Evolutionary conservation across 2,113 vertebrate genomes (phyloP).

Genomic region (Myanophis thanlyinensis): DNA sequence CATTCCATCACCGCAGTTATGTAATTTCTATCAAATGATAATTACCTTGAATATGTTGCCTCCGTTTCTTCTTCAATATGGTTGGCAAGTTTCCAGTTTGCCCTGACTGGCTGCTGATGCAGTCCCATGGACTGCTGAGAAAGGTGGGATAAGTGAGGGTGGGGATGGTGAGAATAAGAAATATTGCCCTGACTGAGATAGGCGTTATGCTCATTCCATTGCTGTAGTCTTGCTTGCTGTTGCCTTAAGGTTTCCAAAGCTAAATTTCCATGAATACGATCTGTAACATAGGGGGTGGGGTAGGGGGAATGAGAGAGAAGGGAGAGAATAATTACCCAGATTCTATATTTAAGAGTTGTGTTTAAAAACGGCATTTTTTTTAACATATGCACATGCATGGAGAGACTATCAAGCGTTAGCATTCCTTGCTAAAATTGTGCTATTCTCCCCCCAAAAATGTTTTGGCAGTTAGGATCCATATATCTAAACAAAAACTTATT

Average conservation of each 20-base stretch:
- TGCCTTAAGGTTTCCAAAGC: conserved; percentile 89
- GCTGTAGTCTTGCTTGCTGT: conserved; percentile 87
- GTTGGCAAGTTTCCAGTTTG: conserved; percentile 87
- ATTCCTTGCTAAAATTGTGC: not conserved
- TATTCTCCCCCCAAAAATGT: not conserved
- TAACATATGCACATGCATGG: not conserved
- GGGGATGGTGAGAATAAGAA: conserved; percentile 85
- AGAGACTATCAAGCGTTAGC: not conserved
- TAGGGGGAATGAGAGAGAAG: not conserved
- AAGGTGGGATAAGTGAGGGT: conserved; percentile 84
- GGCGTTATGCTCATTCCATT: conserved; percentile 89
- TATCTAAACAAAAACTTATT: not conserved
- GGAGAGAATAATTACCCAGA: conserved; percentile 26
- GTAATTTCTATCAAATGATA: conserved; percentile 36
- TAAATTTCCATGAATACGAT: conserved; percentile 81
- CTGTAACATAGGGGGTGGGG: conserved; percentile 67
- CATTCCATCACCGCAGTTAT: conserved; percentile 9
- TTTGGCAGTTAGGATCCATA: not conserved
- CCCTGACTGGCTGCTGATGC: conserved; percentile 85
- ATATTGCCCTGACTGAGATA: conserved; percentile 84
- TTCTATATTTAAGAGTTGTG: conserved; percentile 45
- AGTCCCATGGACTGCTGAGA: conserved; percentile 86
- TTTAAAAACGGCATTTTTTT: conserved; percentile 35
- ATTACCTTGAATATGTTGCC: conserved; percentile 84
- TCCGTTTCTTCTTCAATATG: conserved; percentile 86